These are phyloP conservation scores for Argentina silus DNA, from an alignment of 2,797 vertebrate genomes.

Conservation along the genomic window DNA sequence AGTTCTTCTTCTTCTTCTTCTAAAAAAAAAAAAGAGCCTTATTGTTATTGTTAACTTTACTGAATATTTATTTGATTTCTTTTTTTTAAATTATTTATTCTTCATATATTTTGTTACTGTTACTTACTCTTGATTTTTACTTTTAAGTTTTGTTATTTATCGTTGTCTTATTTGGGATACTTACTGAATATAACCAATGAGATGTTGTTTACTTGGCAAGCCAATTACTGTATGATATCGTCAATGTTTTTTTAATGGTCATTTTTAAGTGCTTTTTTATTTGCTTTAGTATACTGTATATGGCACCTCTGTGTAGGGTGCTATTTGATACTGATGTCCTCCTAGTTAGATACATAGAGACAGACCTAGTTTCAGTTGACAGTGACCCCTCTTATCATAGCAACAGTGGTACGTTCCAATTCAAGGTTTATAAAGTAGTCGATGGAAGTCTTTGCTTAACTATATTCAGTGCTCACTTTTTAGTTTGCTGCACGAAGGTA, in stretches of 20 bases:
- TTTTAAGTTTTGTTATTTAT: constrained; percentile 45
- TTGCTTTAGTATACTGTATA: constrained; percentile 69
- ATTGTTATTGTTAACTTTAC: constrained; percentile 78
- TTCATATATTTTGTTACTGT: constrained; percentile 75
- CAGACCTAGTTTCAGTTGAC: constrained; percentile 70
- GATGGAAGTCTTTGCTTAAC: constrained; percentile 39
- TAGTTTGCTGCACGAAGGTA: constrained; percentile 57
- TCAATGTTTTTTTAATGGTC: constrained; percentile 70
- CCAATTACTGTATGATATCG: constrained; percentile 73
- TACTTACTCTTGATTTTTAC: constrained; percentile 66
- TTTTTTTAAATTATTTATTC: constrained; percentile 73
- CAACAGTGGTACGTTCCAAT: constrained; percentile 38
- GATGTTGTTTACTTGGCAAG: constrained; percentile 78
- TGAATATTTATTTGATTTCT: constrained; percentile 73
- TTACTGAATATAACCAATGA: constrained; percentile 77
- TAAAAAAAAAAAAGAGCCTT: constrained; percentile 81
- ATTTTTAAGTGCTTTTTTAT: constrained; percentile 73
- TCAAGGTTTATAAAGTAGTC: constrained; percentile 52
- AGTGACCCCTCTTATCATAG: constrained; percentile 42
- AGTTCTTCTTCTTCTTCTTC: constrained; percentile 72
- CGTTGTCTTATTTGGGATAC: constrained; percentile 72
- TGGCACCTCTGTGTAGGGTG: constrained; percentile 72
- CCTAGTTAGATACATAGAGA: constrained; percentile 74
- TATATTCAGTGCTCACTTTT: constrained; percentile 43
- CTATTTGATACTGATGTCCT: constrained; percentile 79